These are phyloP conservation scores for Brachionus plicatilis DNA, from an alignment of 1,140 invertebrate genomes.

Conservation along the genomic window DNA sequence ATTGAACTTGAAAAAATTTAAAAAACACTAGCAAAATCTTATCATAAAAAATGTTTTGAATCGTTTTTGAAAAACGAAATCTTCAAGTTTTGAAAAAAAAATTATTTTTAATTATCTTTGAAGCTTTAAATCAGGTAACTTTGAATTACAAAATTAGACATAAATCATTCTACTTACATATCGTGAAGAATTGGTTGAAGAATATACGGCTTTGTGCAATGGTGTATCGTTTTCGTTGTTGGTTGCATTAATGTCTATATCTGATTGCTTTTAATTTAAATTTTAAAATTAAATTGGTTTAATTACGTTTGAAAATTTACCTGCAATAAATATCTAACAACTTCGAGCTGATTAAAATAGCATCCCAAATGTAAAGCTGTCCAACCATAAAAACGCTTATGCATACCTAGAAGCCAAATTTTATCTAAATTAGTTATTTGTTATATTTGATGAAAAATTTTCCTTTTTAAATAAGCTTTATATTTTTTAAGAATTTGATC, in stretches of 20 bases:
- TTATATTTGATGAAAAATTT: not conserved
- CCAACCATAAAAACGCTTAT: conserved; percentile 39
- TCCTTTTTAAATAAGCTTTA: not conserved
- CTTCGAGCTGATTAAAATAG: conserved; percentile 33
- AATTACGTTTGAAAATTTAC: conserved; percentile 9
- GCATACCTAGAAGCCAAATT: conserved; percentile 4
- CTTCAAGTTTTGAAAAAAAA: not conserved
- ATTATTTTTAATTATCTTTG: not conserved
- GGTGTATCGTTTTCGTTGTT: conserved; percentile 58
- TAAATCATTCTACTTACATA: conserved; percentile 41
- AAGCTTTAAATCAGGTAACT: not conserved
- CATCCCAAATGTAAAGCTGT: conserved; percentile 19
- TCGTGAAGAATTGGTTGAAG: conserved; percentile 47
- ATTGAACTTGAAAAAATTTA: not conserved
- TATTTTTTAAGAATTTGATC: too few relatives aligned
- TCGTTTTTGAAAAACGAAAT: not conserved
- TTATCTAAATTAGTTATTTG: not conserved
- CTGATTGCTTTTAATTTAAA: conserved; percentile 46
- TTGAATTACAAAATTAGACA: conserved; percentile 43
- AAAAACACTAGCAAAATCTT: not conserved
- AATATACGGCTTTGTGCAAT: conserved; percentile 58
- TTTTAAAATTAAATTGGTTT: not conserved
- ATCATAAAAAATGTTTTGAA: conserved; percentile 12
- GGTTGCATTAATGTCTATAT: conserved; percentile 56
- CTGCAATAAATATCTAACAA: conserved; percentile 6